A percentile compares a stretch with the other conserved stretches of the same genome.
phyloP scores from a whole-genome alignment of 2,113 vertebrate genomes.

The Gyps fulvus region DNA sequence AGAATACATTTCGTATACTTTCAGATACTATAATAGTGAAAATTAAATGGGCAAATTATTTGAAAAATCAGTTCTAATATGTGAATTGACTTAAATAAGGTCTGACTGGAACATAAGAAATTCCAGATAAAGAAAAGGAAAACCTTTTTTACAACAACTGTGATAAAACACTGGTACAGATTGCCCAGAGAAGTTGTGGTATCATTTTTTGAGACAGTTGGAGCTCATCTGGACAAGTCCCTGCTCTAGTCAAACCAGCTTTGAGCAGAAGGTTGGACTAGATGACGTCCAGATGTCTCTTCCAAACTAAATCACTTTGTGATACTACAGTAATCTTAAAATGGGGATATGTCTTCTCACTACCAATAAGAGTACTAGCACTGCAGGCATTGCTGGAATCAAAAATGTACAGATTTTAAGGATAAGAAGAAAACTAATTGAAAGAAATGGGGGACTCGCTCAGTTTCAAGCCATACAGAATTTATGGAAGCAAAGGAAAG shows the following conservation, averaged over 20 bases:
- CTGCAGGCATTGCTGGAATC: not conserved
- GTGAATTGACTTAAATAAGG: not conserved
- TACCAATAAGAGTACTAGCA: not conserved
- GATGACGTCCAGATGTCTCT: not conserved
- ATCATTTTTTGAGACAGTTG: not conserved
- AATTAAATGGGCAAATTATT: not conserved
- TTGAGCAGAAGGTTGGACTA: not conserved
- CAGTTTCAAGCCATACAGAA: not conserved
- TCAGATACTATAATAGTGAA: not conserved
- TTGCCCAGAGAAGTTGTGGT: not conserved
- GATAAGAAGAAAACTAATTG: not conserved
- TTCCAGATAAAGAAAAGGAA: not conserved
- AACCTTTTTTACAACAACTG: not conserved
- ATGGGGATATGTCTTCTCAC: not conserved
- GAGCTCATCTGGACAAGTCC: not conserved
- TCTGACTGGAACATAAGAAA: not conserved
- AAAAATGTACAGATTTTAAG: not conserved
- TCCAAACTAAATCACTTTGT: not conserved
- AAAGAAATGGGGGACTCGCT: not conserved
- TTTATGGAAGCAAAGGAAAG: not conserved
- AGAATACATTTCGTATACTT: not conserved
- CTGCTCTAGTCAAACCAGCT: rapidly evolving
- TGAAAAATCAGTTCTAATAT: not conserved
- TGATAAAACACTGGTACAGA: not conserved
- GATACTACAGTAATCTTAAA: not conserved